Base-by-base conservation (phyloP, 2,113 vertebrate genomes). In the Ammodytes dubius region DNA sequence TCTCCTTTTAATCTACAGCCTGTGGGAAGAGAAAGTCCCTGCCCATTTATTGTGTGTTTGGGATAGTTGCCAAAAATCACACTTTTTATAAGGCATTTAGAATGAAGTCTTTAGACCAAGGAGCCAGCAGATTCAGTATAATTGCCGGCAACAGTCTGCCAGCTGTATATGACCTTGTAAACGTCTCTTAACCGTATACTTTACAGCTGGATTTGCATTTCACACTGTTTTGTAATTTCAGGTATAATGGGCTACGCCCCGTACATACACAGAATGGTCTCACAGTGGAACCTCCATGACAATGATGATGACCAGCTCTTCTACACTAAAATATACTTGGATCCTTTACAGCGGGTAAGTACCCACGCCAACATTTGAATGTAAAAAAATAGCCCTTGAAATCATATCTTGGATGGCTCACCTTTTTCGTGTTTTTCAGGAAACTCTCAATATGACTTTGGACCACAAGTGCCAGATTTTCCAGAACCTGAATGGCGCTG, bases 241-340 rank as follows among this genome's bases (percentile, higher is more conserved):
- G 98, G 98, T 87, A 96, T 99, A 89, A 97, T 99, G 71, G 98
- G 98, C 74, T 99, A 97, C 65, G 96, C 96, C 52, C 94, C 97
- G 0, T 94, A 94, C 82, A 73, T 99, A 86, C 95, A 96, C 86
- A 94, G 84, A 67, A 93, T 99, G 27, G 96, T 98, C 72, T 95
- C 97, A 12, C 95, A 97, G 46, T 99, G 98, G 98, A 91, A 96
- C 86, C 96, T 99, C 59, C 97, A 99, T 37, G 98, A 99, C 90
- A 99, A 97, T 70, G 98, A 99, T 56, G 98, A 99, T 27, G 98
- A 99, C 91, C 98, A 99, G 88, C 97, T 99, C 40, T 99, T 99
- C 91, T 99, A 99, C 88, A 98, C 98, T 13, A 99, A 99, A 94
- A 95, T 98, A 89, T 99, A 98, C 78, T 66, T 99, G 90, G 96